Conservation (phyloP, 2,888 invertebrate species). For the Ormyrus pomaceus region DNA sequence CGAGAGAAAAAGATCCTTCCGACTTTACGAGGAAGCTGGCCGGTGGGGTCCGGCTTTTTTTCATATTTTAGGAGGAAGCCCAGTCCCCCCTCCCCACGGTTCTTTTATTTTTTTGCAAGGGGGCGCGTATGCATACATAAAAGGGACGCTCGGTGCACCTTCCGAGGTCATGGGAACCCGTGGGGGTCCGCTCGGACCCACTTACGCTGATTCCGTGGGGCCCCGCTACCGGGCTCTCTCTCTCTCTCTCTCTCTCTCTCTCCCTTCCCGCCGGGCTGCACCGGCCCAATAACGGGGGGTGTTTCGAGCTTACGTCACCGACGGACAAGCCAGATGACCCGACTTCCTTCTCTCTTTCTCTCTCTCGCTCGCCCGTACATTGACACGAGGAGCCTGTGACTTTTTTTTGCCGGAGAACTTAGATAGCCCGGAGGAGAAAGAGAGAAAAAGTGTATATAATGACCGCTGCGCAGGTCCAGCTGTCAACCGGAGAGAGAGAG, state of each 20-base stretch:
- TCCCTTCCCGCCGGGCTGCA: neutral
- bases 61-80: slow-evolving; percentile 65
- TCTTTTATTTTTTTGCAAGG: slow-evolving; percentile 53
- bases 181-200: slow-evolving; percentile 67
- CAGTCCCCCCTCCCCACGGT: slow-evolving; percentile 5
- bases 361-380: neutral
- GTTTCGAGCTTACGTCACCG: slow-evolving; percentile 60
- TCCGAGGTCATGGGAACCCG: slow-evolving; percentile 73
- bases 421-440: slow-evolving; percentile 1
- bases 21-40: slow-evolving; percentile 34
- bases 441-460: slow-evolving; percentile 17
- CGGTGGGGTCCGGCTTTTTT: slow-evolving; percentile 48
- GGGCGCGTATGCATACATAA: slow-evolving; percentile 62
- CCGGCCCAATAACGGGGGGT: slow-evolving; percentile 40
- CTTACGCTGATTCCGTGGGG: slow-evolving; percentile 49
- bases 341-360: neutral
- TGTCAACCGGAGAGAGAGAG: slow-evolving; percentile 52
- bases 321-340: slow-evolving; percentile 59
- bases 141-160: slow-evolving; percentile 64
- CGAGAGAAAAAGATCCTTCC: slow-evolving; percentile 54
- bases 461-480: slow-evolving; percentile 53
- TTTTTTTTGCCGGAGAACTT: slow-evolving; percentile 31
- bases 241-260: slow-evolving; percentile 38
- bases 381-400: slow-evolving; percentile 44
- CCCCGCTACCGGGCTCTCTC: slow-evolving; percentile 18